phyloP scores from a whole-genome alignment of 2,797 vertebrate species.

The Acanthopagrus latus region DNA sequence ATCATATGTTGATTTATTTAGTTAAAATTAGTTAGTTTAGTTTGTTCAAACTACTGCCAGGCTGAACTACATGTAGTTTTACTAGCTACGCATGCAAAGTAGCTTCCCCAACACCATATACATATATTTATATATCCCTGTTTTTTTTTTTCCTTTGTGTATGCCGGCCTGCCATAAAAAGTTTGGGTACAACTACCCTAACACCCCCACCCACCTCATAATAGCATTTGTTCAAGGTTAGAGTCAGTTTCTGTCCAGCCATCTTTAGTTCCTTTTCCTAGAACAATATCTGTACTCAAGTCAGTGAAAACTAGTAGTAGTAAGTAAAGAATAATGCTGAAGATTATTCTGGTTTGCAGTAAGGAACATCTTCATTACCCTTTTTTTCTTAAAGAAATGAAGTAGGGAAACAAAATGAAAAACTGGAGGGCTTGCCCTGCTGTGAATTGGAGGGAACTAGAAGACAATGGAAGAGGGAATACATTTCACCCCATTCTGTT shows the following conservation, averaged over 20 bases:
- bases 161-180: neutral
- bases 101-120: no score
- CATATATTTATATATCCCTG: no score
- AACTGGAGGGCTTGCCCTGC: conserved; percentile 46
- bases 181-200: neutral
- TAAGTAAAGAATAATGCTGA: conserved; percentile 39
- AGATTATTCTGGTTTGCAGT: conserved; percentile 33
- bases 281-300: conserved; percentile 14
- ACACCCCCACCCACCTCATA: neutral
- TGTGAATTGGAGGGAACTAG: conserved; percentile 45
- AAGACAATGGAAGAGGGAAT: conserved; percentile 61
- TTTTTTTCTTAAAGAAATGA: conserved; percentile 43
- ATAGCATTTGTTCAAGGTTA: conserved; percentile 2
- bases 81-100: no score
- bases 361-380: conserved; percentile 50
- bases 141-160: neutral
- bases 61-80: no score
- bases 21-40: no score
- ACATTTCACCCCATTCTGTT: conserved; percentile 59
- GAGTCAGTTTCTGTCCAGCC: neutral
- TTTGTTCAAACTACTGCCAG: no score
- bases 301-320: neutral
- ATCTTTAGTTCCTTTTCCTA: neutral
- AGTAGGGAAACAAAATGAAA: conserved; percentile 48
- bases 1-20: no score